phyloP scores from a whole-genome alignment of 2,888 invertebrate genomes.

The Pristionchus entomophagus region DNA sequence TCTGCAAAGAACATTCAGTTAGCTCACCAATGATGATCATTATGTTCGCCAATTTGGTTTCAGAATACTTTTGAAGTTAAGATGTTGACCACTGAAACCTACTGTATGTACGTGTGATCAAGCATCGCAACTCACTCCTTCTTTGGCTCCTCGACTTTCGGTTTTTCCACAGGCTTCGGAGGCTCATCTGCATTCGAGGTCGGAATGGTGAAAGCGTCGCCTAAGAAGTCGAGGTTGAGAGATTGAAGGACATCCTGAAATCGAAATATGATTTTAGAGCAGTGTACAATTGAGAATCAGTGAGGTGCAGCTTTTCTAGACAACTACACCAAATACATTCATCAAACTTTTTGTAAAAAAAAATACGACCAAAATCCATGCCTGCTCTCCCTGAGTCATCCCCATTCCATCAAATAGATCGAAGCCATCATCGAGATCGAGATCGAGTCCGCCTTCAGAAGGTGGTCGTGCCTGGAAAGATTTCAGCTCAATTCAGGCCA shows the following conservation, averaged over 20 bases:
- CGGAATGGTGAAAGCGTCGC: neutral
- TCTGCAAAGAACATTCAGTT: neutral
- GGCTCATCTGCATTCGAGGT: neutral
- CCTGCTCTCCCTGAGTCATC: neutral
- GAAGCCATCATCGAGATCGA: neutral
- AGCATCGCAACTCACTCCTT: conserved; percentile 1
- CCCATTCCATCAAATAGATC: conserved; percentile 18
- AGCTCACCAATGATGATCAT: too few relatives aligned
- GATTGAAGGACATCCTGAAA: too few relatives aligned
- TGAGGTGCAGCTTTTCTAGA: too few relatives aligned
- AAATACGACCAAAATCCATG: neutral
- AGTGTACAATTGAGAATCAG: too few relatives aligned
- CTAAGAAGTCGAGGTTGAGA: conserved; percentile 13
- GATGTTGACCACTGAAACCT: too few relatives aligned
- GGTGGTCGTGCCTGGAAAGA: neutral
- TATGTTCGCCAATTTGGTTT: too few relatives aligned
- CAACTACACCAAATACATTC: too few relatives aligned
- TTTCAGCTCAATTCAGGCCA: too few relatives aligned
- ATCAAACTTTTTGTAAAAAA: too few relatives aligned
- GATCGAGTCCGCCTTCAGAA: neutral
- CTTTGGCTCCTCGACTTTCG: neutral
- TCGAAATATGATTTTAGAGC: too few relatives aligned
- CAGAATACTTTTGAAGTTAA: too few relatives aligned
- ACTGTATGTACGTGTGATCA: neutral
- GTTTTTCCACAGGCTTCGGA: neutral